Percentiles rank a stretch among this genome's conserved stretches.
Evolutionary conservation across 2,797 vertebrate species (phyloP).

Genomic region (Myoxocephalus aenaeus): DNA sequence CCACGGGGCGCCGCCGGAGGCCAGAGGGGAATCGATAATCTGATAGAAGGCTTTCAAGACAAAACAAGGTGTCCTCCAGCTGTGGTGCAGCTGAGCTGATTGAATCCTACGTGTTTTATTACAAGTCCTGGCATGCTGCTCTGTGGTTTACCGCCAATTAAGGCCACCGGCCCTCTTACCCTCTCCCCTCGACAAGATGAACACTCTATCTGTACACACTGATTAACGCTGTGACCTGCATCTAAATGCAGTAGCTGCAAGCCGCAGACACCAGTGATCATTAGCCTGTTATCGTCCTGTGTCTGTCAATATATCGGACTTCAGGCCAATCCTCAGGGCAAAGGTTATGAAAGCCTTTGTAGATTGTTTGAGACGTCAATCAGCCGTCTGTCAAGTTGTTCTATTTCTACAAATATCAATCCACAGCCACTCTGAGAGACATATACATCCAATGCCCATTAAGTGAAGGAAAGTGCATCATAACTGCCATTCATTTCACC

Average conservation of each 20-base stretch:
- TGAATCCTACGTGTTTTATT: slow-evolving; percentile 68
- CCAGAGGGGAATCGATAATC: slow-evolving; percentile 55
- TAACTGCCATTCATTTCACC: background rate
- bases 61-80: slow-evolving; percentile 58
- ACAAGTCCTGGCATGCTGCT: slow-evolving; percentile 37
- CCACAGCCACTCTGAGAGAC: background rate
- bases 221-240: slow-evolving; percentile 12
- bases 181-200: slow-evolving; percentile 12
- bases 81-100: slow-evolving; percentile 54
- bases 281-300: background rate
- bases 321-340: background rate
- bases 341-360: background rate
- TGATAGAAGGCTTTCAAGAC: slow-evolving; percentile 44
- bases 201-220: slow-evolving; percentile 1
- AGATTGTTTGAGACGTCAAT: background rate
- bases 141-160: slow-evolving; percentile 42
- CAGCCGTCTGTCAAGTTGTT: background rate
- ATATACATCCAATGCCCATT: background rate
- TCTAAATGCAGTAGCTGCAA: background rate
- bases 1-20: slow-evolving; percentile 20
- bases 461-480: background rate
- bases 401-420: background rate
- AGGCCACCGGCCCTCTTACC: slow-evolving; percentile 4
- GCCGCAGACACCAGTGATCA: background rate
- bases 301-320: slow-evolving; percentile 1